Evolutionary conservation across 2,797 vertebrate species (phyloP).

Genomic region (Helarctos malayanus): DNA sequence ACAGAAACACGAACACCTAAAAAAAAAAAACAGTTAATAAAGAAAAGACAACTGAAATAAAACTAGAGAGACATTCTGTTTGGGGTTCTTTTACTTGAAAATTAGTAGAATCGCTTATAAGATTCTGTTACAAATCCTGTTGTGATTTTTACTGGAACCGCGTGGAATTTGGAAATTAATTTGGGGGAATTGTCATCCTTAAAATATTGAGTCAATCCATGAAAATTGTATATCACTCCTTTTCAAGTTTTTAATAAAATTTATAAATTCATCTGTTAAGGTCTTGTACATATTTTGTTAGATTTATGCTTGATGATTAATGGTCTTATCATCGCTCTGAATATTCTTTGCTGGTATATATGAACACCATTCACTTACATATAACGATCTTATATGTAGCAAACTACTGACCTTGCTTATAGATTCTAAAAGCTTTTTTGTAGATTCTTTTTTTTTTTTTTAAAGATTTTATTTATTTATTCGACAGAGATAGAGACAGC

Average conservation of each 20-base stretch:
- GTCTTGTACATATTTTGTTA: background rate
- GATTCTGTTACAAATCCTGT: background rate
- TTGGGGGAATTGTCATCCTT: background rate
- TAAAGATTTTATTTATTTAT: too few relatives aligned
- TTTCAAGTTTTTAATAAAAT: background rate
- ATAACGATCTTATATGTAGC: background rate
- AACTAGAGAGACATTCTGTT: background rate
- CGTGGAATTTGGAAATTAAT: background rate
- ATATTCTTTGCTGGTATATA: background rate
- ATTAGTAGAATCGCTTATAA: background rate
- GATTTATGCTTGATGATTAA: background rate
- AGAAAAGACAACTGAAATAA: background rate
- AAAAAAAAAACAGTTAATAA: background rate
- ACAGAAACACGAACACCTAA: background rate
- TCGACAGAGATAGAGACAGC: too few relatives aligned
- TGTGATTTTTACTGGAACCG: background rate
- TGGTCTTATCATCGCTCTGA: background rate
- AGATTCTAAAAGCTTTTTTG: background rate
- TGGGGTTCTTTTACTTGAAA: background rate
- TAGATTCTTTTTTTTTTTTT: background rate
- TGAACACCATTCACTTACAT: background rate
- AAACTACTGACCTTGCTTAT: background rate
- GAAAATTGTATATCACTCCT: background rate
- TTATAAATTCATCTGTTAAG: background rate
- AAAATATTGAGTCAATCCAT: background rate